These are phyloP conservation scores for Pasiphila rectangulata DNA, from an alignment of 2,888 invertebrate genomes.

Conservation along the genomic window DNA sequence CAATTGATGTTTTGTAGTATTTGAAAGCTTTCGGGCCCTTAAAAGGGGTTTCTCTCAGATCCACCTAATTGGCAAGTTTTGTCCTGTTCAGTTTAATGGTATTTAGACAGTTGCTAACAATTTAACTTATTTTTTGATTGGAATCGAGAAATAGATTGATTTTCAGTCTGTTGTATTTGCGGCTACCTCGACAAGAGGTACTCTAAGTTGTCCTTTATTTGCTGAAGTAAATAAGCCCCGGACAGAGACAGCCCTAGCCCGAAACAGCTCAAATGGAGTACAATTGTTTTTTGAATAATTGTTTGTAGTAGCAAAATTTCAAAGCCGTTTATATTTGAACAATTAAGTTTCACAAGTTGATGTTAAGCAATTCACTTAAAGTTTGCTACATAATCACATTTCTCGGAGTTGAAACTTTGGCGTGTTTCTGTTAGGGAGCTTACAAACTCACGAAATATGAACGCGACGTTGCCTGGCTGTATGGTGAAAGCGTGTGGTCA, in stretches of 20 bases:
- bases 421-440: slow-evolving; percentile 41
- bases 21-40: slow-evolving; percentile 21
- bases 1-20: slow-evolving; percentile 41
- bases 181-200: no score
- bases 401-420: slow-evolving; percentile 56
- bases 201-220: no score
- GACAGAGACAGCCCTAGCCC: no score
- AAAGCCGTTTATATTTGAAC: slow-evolving; percentile 68
- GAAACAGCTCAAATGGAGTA: no score
- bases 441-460: slow-evolving; percentile 46
- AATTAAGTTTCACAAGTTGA: slow-evolving; percentile 68
- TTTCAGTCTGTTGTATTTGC: no score
- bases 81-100: slow-evolving; percentile 39
- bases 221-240: no score
- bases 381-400: slow-evolving; percentile 70
- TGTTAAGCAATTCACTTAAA: slow-evolving; percentile 71
- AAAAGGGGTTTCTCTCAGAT: slow-evolving; percentile 41
- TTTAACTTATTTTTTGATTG: slow-evolving; percentile 35
- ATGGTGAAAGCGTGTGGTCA: slow-evolving; percentile 28
- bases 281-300: no score
- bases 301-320: slow-evolving; percentile 63
- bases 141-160: slow-evolving; percentile 10
- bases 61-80: slow-evolving; percentile 46
- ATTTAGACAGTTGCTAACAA: slow-evolving; percentile 35
- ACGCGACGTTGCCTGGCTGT: slow-evolving; percentile 30